Evolutionary conservation across 1,140 invertebrate genomes (phyloP), one percentile per base, ranked within the genome.

Genomic region (Halictus rubicundus): DNA sequence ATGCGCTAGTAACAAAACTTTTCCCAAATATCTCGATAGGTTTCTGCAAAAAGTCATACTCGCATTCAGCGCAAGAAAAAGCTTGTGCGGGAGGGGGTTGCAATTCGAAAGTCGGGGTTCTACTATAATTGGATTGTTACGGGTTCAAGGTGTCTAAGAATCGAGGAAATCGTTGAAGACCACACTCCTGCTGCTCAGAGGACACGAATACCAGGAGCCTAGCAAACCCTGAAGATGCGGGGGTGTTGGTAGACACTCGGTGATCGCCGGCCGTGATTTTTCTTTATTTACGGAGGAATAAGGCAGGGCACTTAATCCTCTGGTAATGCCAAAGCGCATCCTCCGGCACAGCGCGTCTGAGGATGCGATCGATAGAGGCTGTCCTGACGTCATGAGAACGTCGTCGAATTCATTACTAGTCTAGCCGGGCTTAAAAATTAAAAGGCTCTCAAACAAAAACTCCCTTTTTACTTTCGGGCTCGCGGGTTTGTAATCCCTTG

Each of bases 371-470:
- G 87, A 90, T 91, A 89, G 81, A 80, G 80, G 85, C 85, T 46
- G 83, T 86, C 81, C 81, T 86, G 88, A 86, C 89, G 87, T 87
- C 83, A 87, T 84, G 79, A 32, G 46, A 77, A 85, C 69, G 87
- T 88, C 83, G 68, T 59, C 68, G 89, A 91, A 92, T 92, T 91
- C 90, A 92, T 92, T 91, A 91, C 88, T 14, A 70, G 87, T 82
- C 84, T 87, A 72, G 72, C 70, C 79, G 84, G 87, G 89, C 90
- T 90, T 90, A 90, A 89, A 91, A 92, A 91, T 90, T 92, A 90
- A 91, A 91, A 92, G 88, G 88, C 86, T 91, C 88, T 91, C 90
- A 88, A 89, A 89, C 79, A 87, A 82, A 83, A 83, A 84, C 80
- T 84, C 72, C 78, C 87, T 83, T 88, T 88, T 87, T 86, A 82